A percentile compares a stretch with the other conserved stretches of the same genome.
Conservation (phyloP, 2,797 vertebrate species). For the Malacoctenus gilli region DNA sequence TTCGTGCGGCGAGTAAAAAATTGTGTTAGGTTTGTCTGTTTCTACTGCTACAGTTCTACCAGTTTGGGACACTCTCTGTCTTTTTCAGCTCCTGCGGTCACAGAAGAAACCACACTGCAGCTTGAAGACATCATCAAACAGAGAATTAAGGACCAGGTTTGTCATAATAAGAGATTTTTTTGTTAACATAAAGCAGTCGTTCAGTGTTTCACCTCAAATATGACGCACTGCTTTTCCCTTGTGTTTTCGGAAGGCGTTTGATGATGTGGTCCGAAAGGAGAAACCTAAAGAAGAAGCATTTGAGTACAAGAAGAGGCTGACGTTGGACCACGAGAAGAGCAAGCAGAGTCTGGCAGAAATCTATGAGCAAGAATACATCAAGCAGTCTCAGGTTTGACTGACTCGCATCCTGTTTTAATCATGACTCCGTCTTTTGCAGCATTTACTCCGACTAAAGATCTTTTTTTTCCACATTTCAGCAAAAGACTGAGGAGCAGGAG, state of each 20-base stretch:
- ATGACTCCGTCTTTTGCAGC: too few species aligned
- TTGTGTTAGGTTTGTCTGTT: too few species aligned
- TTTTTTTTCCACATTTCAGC: constrained; percentile 72
- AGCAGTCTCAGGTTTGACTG: constrained; percentile 88
- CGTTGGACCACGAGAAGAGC: constrained; percentile 96
- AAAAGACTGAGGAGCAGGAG: constrained; percentile 89
- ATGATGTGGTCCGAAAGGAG: constrained; percentile 95
- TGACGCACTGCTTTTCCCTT: background rate
- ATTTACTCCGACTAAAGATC: background rate
- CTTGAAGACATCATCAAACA: constrained; percentile 97
- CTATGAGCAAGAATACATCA: constrained; percentile 95
- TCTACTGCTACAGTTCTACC: constrained; percentile 90
- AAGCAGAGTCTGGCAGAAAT: constrained; percentile 95
- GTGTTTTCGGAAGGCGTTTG: constrained; percentile 85
- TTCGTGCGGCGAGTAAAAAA: too few species aligned
- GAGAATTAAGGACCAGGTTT: constrained; percentile 95
- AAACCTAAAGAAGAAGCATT: constrained; percentile 93
- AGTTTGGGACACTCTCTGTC: constrained; percentile 99
- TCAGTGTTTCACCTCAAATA: too few species aligned
- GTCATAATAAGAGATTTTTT: background rate
- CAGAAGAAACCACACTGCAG: constrained; percentile 93
- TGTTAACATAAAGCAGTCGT: too few species aligned
- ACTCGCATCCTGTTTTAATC: constrained; percentile 13
- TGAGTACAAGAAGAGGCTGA: constrained; percentile 95
- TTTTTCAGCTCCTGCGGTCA: constrained; percentile 88